Base-by-base conservation (phyloP, 2,888 invertebrate genomes). In the Macrophya alboannulata region DNA sequence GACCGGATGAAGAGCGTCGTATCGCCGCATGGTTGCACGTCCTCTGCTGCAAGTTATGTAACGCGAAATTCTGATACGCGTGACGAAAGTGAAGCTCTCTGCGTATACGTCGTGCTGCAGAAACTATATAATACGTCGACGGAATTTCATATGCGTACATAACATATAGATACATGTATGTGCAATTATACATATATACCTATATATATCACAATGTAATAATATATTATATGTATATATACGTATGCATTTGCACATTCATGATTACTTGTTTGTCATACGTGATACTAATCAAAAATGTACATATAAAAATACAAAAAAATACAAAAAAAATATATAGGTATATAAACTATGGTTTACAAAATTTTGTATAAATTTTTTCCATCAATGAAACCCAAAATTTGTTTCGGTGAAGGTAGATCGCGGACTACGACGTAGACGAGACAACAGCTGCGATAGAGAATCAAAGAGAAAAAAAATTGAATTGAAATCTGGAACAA, bases 1-100 rank as follows among this genome's bases (percentile, higher is more conserved):
- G 55, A 74, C 72, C 72, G 72, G 72, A 74, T 74, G 72, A 74
- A 43, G 72, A 74, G 72, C 21, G 43, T 74, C 72, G 72, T 9
- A 31, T 74, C 62, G 8, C 62, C 25, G 62, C 62, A 25, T 77
- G 4, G 31, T 55, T 31, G 25, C 48, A 51, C 77, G 51, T 74
- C 21, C 72, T 74, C n/a, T 21, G 43, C 45, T n/a, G n/a, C 45
- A n/a, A 74, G 25, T 77, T 77, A 77, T 55, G 51, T 77, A 77
- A 77, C 15, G 55, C 51, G 77, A 77, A 77, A 77, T 77, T 77
- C 77, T 77, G 77, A 77, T 77, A 77, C 77, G 77, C 48, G 55
- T 77, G 77, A 77, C 77, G 77, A 77, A 77, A 77, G 77, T 77
- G 77, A 77, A 77, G 31, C 77, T 77, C 31, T 62, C 25, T 1